Evolutionary conservation across 2,113 vertebrate genomes (phyloP).

Genomic region (Neoarius graeffei): DNA sequence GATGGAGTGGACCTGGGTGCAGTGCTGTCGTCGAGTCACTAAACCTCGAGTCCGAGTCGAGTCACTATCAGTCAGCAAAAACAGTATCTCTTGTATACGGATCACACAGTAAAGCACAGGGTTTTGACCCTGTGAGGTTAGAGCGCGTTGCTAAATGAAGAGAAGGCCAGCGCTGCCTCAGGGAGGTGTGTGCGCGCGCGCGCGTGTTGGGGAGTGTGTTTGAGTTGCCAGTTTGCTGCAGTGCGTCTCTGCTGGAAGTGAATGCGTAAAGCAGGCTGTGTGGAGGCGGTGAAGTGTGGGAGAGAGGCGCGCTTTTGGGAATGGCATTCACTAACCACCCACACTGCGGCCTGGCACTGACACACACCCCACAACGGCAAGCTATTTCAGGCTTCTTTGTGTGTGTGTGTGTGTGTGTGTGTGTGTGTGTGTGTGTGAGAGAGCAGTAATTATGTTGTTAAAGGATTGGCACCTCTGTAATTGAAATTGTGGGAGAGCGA

Average conservation of each 20-base stretch:
- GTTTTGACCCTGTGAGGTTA: neutral
- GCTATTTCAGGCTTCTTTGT: conserved; percentile 10
- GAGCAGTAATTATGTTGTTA: conserved; percentile 20
- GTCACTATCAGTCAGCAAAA: no score
- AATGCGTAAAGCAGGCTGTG: conserved; percentile 1
- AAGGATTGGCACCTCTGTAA: neutral
- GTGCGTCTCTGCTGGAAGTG: conserved; percentile 14
- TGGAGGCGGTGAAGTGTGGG: conserved; percentile 35
- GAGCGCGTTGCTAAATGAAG: neutral
- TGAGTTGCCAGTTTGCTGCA: conserved; percentile 1
- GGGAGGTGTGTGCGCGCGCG: neutral
- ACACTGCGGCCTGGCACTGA: conserved; percentile 11
- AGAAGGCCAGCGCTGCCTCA: neutral
- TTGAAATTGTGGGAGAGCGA: neutral
- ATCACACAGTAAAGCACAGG: neutral
- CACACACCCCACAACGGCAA: conserved; percentile 11
- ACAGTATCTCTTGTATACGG: neutral
- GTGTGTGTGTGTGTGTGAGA: neutral
- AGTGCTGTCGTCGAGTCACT: no score
- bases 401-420: neutral
- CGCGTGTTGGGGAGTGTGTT: neutral
- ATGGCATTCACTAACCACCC: conserved; percentile 31
- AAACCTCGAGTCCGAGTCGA: no score
- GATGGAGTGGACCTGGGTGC: no score
- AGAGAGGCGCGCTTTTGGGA: conserved; percentile 23